These are phyloP conservation scores for Poeciliopsis presidionis DNA, from an alignment of 2,797 vertebrate species.

Conservation along the genomic window DNA sequence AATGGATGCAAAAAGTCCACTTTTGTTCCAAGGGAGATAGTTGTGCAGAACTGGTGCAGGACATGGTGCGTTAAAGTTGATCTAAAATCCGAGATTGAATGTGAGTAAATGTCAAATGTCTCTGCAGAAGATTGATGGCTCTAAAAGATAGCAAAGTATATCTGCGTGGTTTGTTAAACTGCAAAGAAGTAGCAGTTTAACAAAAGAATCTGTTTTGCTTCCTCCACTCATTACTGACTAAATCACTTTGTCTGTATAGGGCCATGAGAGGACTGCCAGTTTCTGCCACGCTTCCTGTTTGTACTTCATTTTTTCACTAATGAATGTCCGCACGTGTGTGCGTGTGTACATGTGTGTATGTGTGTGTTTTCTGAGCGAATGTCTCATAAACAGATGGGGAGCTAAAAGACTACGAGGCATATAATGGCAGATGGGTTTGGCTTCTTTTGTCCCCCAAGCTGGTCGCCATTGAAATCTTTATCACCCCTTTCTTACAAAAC, in stretches of 20 bases:
- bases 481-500: not conserved
- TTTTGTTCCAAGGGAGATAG: conserved; percentile 50
- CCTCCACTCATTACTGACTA: conserved; percentile 61
- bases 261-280: conserved; percentile 70
- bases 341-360: conserved; percentile 11
- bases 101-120: not conserved
- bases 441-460: conserved; percentile 73
- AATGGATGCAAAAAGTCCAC: conserved; percentile 40
- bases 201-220: conserved; percentile 58
- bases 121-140: conserved; percentile 11
- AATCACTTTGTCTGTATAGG: conserved; percentile 66
- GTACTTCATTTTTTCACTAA: conserved; percentile 22
- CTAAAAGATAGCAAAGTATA: conserved; percentile 8
- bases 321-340: not conserved
- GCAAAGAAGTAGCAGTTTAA: no score
- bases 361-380: conserved; percentile 49
- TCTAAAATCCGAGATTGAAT: conserved; percentile 12
- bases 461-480: conserved; percentile 46
- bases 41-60: conserved; percentile 22
- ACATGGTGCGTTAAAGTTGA: conserved; percentile 12
- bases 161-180: conserved; percentile 41
- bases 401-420: conserved; percentile 86
- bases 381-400: conserved; percentile 86
- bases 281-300: conserved; percentile 63
- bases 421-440: conserved; percentile 86